Evolutionary conservation across 1,140 invertebrate genomes (phyloP), one percentile per base, ranked within the genome.

Genomic region (Dreissena polymorpha): DNA sequence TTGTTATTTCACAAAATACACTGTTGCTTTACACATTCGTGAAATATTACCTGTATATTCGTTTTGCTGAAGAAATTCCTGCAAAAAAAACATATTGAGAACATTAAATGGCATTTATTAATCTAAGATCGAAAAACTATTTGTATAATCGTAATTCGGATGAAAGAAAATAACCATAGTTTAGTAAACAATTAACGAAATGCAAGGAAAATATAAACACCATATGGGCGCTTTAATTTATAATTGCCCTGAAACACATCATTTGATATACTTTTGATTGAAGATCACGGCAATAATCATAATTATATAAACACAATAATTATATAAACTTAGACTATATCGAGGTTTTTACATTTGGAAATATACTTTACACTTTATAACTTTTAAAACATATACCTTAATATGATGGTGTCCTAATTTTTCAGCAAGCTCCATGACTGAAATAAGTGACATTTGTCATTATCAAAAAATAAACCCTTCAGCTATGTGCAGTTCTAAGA

Each of bases 51-150:
- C 67, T 57, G 76, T 78, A 67, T 57, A 29, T 39, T 57, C 53
- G 27, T 78, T 78, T 50, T 68, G 76, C 55, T 69, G 63, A 6
- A 78, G 25, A 60, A 78, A 78, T 27, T 68, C 63, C 76, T 78
- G 65, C 12, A 70, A 69, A 39, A 70, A 7, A 70, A 18, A 16
- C 49, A 50, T 10, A 12, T 0, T 70, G 10, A 39, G n/a, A 27
- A 2, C 1, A 6, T 3, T 27, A 3, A 21, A 27, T 27, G 8
- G 18, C 14, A 68, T 27, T 16, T 68, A 68, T 68, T 7, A 21
- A 39, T 8, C 18, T 68, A 25, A 21, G 25, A 21, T 6, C 25
- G 25, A 16, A 3, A 21, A 8, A 16, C 6, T 25, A 68, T 39
- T 16, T 68, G 25, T 10, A 68, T 23, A 25, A 57, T 51, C 25